phyloP scores from a whole-genome alignment of 1,140 invertebrate genomes.

The Drosophila lacteicornis region DNA sequence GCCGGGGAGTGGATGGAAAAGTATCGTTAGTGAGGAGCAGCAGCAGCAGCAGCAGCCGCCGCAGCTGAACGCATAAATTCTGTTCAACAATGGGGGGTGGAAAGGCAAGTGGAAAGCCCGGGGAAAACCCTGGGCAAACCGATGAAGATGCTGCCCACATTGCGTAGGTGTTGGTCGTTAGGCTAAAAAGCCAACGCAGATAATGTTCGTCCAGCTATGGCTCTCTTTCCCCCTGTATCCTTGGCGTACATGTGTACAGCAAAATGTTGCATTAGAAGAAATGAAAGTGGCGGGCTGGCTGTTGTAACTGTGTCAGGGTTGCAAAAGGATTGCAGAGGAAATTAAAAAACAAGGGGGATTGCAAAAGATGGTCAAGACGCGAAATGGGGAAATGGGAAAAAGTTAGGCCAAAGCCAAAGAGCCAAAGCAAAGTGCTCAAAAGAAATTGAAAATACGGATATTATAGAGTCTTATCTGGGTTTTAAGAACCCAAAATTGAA shows the following conservation, averaged over 20 bases:
- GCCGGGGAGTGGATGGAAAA: slow-evolving; percentile 38
- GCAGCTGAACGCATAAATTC: slow-evolving; percentile 80
- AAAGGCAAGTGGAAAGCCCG: slow-evolving; percentile 20
- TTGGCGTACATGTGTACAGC: slow-evolving; percentile 1
- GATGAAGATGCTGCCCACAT: slow-evolving; percentile 11
- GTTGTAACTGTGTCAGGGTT: slow-evolving; percentile 54
- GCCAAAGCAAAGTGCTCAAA: slow-evolving; percentile 21
- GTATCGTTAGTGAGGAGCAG: slow-evolving; percentile 62
- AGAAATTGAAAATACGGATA: slow-evolving; percentile 34
- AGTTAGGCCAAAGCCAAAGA: slow-evolving; percentile 18
- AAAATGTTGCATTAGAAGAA: slow-evolving; percentile 56
- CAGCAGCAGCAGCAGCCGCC: slow-evolving; percentile 54
- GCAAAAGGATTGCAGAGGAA: slow-evolving; percentile 65
- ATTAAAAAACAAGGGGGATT: slow-evolving; percentile 44
- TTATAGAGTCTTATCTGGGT: slow-evolving; percentile 7
- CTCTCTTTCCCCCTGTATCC: neutral
- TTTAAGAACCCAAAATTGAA: neutral
- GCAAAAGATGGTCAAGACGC: slow-evolving; percentile 39
- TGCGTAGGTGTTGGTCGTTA: slow-evolving; percentile 70
- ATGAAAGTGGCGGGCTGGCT: slow-evolving; percentile 21
- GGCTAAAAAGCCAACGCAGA: slow-evolving; percentile 77
- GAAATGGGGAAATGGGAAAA: slow-evolving; percentile 37
- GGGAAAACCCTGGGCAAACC: slow-evolving; percentile 2
- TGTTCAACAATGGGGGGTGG: slow-evolving; percentile 71
- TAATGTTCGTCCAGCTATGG: slow-evolving; percentile 49